Conservation (phyloP, 2,113 vertebrate species). For the Misgurnus mizolepis region DNA sequence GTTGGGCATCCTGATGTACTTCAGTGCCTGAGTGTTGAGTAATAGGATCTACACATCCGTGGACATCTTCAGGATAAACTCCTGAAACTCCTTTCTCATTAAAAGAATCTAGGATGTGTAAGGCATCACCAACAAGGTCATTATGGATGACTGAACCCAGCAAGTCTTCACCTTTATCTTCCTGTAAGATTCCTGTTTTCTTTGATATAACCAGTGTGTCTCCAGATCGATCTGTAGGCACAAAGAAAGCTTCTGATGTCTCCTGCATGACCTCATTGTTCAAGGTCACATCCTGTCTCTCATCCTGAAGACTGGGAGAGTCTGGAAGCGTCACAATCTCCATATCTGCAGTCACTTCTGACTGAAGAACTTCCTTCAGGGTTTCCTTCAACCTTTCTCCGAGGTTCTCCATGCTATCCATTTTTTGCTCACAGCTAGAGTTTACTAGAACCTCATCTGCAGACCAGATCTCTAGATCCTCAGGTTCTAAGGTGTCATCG, state of each 20-base stretch:
- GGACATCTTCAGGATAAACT: neutral
- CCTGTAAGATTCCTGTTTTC: neutral
- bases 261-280: neutral
- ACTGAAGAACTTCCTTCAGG: constrained; percentile 17
- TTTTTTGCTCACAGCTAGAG: neutral
- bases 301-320: neutral
- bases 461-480: constrained; percentile 14
- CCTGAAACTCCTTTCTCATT: neutral
- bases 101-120: neutral
- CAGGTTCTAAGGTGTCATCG: constrained; percentile 44
- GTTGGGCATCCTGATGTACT: neutral
- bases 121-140: constrained; percentile 14
- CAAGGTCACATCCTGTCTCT: neutral
- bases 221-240: neutral
- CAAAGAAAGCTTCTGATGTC: neutral
- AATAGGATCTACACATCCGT: neutral
- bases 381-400: neutral
- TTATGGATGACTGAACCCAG: neutral
- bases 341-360: neutral
- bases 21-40: neutral
- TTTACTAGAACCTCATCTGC: neutral
- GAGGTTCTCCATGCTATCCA: neutral
- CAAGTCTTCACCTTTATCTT: constrained; percentile 17
- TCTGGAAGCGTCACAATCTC: neutral
- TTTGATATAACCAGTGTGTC: neutral